Conservation (phyloP, 2,888 invertebrate genomes). For the Epinotia ramella region DNA sequence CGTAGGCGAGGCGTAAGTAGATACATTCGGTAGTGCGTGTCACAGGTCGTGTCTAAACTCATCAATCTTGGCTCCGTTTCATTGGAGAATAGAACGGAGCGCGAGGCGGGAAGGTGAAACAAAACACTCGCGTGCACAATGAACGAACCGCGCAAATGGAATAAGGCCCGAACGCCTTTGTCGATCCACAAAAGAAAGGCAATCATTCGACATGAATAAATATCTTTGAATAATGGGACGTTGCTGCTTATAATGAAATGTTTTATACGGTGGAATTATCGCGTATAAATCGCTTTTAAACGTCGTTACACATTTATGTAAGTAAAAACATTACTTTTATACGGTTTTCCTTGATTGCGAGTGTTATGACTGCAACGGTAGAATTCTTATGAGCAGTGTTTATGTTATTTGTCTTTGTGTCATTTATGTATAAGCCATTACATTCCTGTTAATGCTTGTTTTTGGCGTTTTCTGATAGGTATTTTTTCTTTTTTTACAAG, state of each 20-base stretch:
- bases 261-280: conserved; percentile 82
- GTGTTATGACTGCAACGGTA: conserved; percentile 9
- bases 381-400: neutral
- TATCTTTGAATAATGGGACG: conserved; percentile 83
- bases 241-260: conserved; percentile 81
- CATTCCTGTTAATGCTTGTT: neutral
- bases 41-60: conserved; percentile 83
- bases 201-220: conserved; percentile 85
- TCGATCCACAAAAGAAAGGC: conserved; percentile 83
- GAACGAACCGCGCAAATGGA: conserved; percentile 75
- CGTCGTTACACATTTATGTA: conserved; percentile 49
- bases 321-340: conserved; percentile 27
- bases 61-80: conserved; percentile 83
- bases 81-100: conserved; percentile 70
- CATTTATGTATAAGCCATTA: neutral
- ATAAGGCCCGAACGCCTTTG: conserved; percentile 78
- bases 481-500: neutral
- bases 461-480: neutral
- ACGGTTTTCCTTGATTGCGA: conserved; percentile 11
- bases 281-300: conserved; percentile 75
- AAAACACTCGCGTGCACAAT: conserved; percentile 78
- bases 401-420: neutral
- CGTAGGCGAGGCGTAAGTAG: conserved; percentile 51
- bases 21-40: conserved; percentile 82
- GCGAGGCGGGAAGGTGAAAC: conserved; percentile 63